Conservation (phyloP, 2,888 invertebrate genomes). For the Beris chalybata region DNA sequence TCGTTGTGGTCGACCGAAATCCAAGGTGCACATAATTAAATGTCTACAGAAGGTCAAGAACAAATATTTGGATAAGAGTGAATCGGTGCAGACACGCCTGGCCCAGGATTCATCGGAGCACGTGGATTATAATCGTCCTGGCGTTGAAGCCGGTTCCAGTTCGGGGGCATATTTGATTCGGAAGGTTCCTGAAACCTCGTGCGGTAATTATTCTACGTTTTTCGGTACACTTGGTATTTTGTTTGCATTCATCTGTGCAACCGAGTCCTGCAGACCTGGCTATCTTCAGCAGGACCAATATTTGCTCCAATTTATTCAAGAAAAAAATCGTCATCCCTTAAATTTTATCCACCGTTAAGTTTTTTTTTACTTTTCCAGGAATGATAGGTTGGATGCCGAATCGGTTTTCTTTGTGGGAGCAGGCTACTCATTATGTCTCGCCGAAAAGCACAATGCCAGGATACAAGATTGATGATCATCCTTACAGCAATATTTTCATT, state of each 20-base stretch:
- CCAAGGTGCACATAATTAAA: slow-evolving; percentile 49
- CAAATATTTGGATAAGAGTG: slow-evolving; percentile 40
- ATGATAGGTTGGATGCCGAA: slow-evolving; percentile 47
- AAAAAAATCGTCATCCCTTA: background rate
- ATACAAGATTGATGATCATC: slow-evolving; percentile 47
- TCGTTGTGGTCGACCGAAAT: slow-evolving; percentile 51
- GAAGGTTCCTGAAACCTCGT: slow-evolving; percentile 48
- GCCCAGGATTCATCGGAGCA: background rate
- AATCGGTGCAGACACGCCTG: background rate
- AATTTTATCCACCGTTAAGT: background rate
- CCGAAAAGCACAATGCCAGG: slow-evolving; percentile 51
- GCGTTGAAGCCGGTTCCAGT: slow-evolving; percentile 10
- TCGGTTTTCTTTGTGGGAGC: slow-evolving; percentile 48
- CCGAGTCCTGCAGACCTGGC: background rate
- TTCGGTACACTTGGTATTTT: background rate
- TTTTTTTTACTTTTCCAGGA: slow-evolving; percentile 41
- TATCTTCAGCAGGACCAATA: background rate
- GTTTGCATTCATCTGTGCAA: background rate
- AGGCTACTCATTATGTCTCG: slow-evolving; percentile 52
- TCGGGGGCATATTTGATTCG: slow-evolving; percentile 10
- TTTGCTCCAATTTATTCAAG: slow-evolving; percentile 2
- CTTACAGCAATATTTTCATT: slow-evolving; percentile 51
- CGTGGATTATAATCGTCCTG: slow-evolving; percentile 14
- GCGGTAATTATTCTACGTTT: slow-evolving; percentile 43
- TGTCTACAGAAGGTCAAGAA: slow-evolving; percentile 50